These are phyloP conservation scores for Sylvia borin DNA, from an alignment of 2,797 vertebrate genomes.

Conservation along the genomic window DNA sequence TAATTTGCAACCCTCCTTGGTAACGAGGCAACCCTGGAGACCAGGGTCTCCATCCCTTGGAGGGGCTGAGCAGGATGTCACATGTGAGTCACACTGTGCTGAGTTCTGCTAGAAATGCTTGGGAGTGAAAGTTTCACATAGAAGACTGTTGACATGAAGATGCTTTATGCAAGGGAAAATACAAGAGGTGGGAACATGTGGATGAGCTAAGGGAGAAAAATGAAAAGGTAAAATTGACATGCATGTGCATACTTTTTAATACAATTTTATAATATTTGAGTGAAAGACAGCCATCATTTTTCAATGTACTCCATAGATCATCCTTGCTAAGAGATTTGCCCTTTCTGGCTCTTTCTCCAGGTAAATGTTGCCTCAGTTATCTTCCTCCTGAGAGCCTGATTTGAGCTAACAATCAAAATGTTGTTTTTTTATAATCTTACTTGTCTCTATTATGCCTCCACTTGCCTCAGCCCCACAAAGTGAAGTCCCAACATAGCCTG, in stretches of 20 bases:
- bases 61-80: neutral
- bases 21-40: neutral
- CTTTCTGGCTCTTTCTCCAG: neutral
- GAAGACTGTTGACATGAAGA: neutral
- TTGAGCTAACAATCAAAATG: neutral
- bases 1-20: neutral
- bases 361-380: neutral
- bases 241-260: neutral
- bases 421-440: neutral
- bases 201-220: neutral
- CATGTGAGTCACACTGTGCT: rapidly evolving
- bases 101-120: neutral
- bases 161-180: neutral
- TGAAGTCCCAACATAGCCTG: neutral
- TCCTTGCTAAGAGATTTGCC: neutral
- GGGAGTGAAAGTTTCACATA: neutral
- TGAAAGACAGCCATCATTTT: neutral
- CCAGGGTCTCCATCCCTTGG: neutral
- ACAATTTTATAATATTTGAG: neutral
- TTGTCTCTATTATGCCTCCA: neutral
- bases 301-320: neutral
- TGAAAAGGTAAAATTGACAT: neutral
- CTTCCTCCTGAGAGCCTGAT: neutral
- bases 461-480: neutral
- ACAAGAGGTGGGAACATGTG: neutral